Evolutionary conservation across 2,113 vertebrate species (phyloP).

Genomic region (Strix uralensis): DNA sequence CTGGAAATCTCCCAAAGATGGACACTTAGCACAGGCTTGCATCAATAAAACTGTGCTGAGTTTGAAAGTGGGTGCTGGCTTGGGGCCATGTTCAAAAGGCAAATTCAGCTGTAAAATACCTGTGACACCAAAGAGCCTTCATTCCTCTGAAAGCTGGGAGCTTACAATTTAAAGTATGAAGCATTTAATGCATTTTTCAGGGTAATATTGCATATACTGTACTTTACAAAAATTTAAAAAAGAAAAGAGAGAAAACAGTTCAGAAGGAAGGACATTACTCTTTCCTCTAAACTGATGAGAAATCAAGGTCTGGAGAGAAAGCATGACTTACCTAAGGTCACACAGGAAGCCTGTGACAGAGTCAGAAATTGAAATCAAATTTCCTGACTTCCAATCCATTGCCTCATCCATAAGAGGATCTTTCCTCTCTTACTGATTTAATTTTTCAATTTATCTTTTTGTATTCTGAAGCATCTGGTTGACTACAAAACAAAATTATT

Average conservation of each 20-base stretch:
- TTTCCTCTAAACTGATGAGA: background rate
- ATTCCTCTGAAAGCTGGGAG: background rate
- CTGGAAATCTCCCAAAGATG: background rate
- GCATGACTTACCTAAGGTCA: constrained; percentile 2
- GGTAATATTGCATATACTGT: background rate
- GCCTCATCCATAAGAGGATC: background rate
- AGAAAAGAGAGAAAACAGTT: background rate
- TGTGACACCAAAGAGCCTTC: background rate
- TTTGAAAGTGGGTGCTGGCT: background rate
- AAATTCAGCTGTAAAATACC: background rate
- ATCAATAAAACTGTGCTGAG: background rate
- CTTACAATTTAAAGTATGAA: background rate
- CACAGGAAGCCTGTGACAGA: constrained; percentile 37
- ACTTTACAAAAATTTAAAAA: background rate
- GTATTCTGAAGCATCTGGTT: background rate
- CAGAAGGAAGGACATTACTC: background rate
- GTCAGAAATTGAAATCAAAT: constrained; percentile 21
- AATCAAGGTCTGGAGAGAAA: background rate
- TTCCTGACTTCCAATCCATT: constrained; percentile 20
- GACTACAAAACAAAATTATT: background rate
- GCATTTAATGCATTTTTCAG: background rate
- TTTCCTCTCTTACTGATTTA: constrained; percentile 26
- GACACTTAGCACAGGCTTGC: background rate
- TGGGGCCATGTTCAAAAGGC: background rate
- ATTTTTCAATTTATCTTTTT: constrained; percentile 5